Percentiles rank a stretch among this genome's conserved stretches.
phyloP scores from a whole-genome alignment of 2,797 vertebrate genomes.

The Tadarida brasiliensis region DNA sequence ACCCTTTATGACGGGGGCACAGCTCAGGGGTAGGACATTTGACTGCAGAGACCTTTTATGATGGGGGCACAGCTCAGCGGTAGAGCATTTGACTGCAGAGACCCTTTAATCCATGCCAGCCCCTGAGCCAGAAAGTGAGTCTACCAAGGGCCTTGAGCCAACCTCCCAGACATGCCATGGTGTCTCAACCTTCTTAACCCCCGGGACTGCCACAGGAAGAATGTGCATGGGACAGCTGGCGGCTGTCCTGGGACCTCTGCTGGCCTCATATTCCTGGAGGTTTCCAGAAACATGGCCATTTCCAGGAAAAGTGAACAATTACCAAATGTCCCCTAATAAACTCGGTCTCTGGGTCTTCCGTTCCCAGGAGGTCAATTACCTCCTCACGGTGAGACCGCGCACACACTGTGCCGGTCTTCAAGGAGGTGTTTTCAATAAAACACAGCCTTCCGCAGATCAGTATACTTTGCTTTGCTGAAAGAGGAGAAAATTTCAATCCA shows the following conservation, averaged over 20 bases:
- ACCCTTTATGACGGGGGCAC: no score
- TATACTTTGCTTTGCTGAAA: constrained; percentile 71
- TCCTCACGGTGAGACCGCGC: constrained; percentile 25
- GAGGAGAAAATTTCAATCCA: constrained; percentile 57
- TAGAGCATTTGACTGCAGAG: no score
- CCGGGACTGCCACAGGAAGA: not conserved
- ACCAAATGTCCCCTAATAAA: constrained; percentile 36
- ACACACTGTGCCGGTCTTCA: constrained; percentile 61
- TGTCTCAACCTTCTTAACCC: not conserved
- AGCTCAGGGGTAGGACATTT: no score
- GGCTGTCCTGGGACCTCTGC: not conserved
- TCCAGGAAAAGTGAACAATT: constrained; percentile 34
- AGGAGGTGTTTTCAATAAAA: constrained; percentile 69
- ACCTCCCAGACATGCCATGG: not conserved
- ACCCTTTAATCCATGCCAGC: accelerated
- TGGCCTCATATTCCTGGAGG: not conserved
- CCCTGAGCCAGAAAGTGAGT: not conserved
- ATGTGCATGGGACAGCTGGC: not conserved
- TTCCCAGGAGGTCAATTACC: constrained; percentile 51
- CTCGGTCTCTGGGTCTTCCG: not conserved
- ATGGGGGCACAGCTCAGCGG: no score
- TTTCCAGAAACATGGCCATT: constrained; percentile 64
- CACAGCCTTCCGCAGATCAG: constrained; percentile 44
- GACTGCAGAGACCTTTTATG: no score
- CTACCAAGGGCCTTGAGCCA: no score